phyloP scores from a whole-genome alignment of 1,140 invertebrate species.

The Cardiocondyla obscurior region DNA sequence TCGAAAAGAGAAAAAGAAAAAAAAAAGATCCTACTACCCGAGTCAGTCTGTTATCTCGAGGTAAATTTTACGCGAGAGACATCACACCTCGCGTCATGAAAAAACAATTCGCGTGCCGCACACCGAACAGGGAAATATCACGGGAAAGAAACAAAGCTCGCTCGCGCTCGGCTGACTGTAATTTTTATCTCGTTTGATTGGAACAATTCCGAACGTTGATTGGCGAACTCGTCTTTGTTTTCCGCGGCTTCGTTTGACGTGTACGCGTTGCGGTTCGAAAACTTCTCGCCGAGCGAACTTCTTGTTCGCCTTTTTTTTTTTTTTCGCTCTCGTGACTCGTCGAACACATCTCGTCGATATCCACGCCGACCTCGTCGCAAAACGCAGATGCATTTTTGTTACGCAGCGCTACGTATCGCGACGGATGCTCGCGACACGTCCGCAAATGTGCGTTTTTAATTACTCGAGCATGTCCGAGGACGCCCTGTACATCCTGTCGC shows the following conservation, averaged over 20 bases:
- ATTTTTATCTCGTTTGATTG: conserved; percentile 41
- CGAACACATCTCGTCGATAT: conserved; percentile 8
- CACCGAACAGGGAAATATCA: conserved; percentile 18
- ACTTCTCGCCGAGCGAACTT: background rate
- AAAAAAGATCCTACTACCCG: background rate
- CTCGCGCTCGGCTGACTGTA: background rate
- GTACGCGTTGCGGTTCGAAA: conserved; percentile 4
- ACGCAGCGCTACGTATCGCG: background rate
- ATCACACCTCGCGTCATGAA: background rate
- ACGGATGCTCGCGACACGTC: background rate
- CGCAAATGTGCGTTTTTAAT: conserved; percentile 12
- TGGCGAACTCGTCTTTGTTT: conserved; percentile 35
- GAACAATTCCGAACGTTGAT: conserved; percentile 16
- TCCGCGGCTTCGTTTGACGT: background rate
- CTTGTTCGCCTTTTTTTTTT: conserved; percentile 20
- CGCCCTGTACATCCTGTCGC: background rate
- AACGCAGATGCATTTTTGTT: conserved; percentile 27
- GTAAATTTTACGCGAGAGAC: conserved; percentile 61
- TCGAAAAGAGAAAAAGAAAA: too few relatives aligned
- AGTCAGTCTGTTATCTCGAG: conserved; percentile 13
- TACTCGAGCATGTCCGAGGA: conserved; percentile 1
- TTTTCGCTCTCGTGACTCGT: conserved; percentile 2
- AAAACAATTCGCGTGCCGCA: conserved; percentile 45
- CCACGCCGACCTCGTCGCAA: background rate
- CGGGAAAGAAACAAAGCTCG: conserved; percentile 2